Conservation (phyloP, 2,797 vertebrate species). For the Hephaestus fuliginosus region DNA sequence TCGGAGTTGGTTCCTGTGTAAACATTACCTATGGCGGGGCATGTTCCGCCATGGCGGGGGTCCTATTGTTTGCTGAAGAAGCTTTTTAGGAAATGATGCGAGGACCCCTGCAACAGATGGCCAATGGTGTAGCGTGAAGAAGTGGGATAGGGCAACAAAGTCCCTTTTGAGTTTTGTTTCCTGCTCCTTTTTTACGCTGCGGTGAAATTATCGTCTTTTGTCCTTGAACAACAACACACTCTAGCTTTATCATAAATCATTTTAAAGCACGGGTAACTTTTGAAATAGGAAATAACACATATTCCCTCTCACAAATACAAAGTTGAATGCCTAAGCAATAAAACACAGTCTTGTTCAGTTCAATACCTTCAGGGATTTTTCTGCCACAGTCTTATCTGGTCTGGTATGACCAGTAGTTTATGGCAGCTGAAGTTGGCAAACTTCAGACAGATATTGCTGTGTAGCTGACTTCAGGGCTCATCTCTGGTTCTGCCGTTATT, state of each 20-base stretch:
- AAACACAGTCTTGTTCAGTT: conserved; percentile 5
- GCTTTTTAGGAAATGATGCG: conserved; percentile 67
- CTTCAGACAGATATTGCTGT: neutral
- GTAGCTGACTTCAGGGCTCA: neutral
- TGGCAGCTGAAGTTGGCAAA: neutral
- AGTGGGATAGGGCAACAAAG: conserved; percentile 50
- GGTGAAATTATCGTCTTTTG: conserved; percentile 52
- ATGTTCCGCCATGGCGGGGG: conserved; percentile 61
- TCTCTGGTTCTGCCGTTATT: neutral
- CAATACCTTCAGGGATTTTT: neutral
- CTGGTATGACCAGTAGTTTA: neutral
- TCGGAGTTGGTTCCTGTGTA: conserved; percentile 51
- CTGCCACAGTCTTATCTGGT: neutral
- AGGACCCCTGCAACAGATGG: conserved; percentile 43
- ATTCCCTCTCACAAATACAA: conserved; percentile 12
- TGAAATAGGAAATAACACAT: conserved; percentile 19
- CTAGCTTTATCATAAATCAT: conserved; percentile 27
- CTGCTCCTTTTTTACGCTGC: conserved; percentile 41
- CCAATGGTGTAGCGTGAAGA: conserved; percentile 13
- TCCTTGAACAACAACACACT: conserved; percentile 46
- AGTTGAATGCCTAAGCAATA: neutral
- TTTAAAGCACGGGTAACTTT: conserved; percentile 11
- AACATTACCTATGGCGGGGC: conserved; percentile 46
- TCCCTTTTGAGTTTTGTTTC: conserved; percentile 62
- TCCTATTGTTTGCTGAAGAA: conserved; percentile 70